A percentile compares a stretch with the other conserved stretches of the same genome.
These are phyloP conservation scores for Trichomalopsis sarcophagae DNA, from an alignment of 1,140 invertebrate species.

Conservation along the genomic window DNA sequence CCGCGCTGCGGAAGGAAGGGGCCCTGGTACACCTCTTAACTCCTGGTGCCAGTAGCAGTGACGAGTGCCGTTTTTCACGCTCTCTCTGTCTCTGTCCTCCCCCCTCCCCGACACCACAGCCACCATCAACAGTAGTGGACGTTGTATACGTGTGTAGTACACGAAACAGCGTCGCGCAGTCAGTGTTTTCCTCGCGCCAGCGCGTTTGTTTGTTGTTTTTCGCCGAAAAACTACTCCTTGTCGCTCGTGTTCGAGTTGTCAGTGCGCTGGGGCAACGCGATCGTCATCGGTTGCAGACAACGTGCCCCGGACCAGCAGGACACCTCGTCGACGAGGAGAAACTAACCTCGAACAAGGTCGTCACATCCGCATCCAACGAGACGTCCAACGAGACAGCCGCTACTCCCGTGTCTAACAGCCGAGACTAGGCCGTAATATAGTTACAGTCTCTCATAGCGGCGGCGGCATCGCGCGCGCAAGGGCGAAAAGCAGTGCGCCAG, in stretches of 20 bases:
- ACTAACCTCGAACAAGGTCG: constrained; percentile 44
- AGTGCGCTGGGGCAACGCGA: not conserved
- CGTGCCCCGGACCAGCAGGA: too few species aligned
- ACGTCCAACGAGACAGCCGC: not conserved
- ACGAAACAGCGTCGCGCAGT: not conserved
- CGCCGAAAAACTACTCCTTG: not conserved
- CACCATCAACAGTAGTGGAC: not conserved
- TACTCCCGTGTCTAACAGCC: not conserved
- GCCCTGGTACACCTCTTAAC: not conserved
- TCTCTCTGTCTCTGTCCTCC: not conserved
- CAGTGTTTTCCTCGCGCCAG: constrained; percentile 13
- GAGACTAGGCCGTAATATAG: too few species aligned
- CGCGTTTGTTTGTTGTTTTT: constrained; percentile 4
- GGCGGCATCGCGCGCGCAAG: not conserved
- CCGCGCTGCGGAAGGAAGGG: not conserved
- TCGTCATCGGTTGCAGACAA: too few species aligned
- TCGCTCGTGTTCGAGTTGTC: not conserved
- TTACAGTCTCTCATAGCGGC: not conserved
- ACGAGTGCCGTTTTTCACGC: not conserved
- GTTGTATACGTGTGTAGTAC: not conserved
- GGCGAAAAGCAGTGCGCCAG: not conserved
- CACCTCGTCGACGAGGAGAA: constrained; percentile 11
- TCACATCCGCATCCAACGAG: constrained; percentile 19
- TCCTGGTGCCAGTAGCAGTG: not conserved
- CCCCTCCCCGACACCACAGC: constrained; percentile 16